Percentiles rank a stretch among this genome's conserved stretches.
Conservation (phyloP, 2,888 invertebrate genomes). For the Drosophila kuntzei region DNA sequence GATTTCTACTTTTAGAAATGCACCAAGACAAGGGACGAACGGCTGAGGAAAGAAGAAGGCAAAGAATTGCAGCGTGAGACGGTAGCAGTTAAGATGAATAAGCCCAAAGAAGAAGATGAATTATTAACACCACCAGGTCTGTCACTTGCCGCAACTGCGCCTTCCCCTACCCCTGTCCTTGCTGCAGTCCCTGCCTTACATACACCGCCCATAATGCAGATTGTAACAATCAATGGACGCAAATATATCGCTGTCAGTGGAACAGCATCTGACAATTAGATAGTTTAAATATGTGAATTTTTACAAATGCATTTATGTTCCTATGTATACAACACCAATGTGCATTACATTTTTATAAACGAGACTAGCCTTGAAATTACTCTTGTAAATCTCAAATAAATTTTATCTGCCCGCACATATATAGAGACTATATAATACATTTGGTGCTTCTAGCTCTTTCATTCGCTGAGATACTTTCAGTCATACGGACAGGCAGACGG, state of each 20-base stretch:
- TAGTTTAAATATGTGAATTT: background rate
- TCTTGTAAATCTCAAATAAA: no score
- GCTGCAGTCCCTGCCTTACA: background rate
- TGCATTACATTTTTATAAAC: background rate
- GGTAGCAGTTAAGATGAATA: background rate
- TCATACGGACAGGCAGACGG: no score
- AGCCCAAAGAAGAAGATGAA: background rate
- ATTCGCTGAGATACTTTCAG: no score
- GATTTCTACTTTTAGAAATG: constrained; percentile 39
- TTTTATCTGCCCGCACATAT: no score
- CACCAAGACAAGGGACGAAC: background rate
- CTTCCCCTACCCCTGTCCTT: background rate
- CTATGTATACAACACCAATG: background rate
- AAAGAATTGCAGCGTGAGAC: background rate
- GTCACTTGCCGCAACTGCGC: background rate
- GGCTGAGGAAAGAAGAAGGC: background rate
- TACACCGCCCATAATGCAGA: constrained; percentile 63
- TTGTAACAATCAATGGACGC: constrained; percentile 53
- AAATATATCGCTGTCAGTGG: constrained; percentile 60
- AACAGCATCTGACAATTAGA: constrained; percentile 39
- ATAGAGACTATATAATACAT: no score
- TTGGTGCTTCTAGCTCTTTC: no score
- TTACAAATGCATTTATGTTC: background rate
- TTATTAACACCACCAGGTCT: background rate
- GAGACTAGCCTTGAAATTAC: no score